Conservation (phyloP, 2,113 vertebrate species). For the Apteryx mantelli region DNA sequence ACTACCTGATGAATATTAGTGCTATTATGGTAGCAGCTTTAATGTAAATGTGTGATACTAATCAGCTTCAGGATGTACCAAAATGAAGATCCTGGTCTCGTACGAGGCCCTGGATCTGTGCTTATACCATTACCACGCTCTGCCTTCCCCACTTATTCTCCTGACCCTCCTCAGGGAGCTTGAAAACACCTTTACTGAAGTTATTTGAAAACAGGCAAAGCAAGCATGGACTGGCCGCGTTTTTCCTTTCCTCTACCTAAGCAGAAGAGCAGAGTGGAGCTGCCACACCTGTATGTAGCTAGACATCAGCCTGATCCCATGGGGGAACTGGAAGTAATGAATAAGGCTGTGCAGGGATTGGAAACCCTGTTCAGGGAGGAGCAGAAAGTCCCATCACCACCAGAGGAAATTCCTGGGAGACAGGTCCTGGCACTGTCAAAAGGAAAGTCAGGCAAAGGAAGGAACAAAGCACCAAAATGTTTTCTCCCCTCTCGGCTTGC, state of each 20-base stretch:
- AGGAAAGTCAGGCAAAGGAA: neutral
- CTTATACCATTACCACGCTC: neutral
- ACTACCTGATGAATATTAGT: neutral
- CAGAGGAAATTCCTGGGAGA: neutral
- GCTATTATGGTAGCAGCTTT: neutral
- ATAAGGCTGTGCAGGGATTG: neutral
- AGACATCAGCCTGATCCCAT: accelerated
- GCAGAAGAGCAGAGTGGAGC: accelerated
- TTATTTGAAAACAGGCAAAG: neutral
- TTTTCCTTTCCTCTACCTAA: accelerated
- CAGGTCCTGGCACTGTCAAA: neutral
- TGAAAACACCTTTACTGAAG: neutral
- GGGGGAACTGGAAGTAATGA: accelerated
- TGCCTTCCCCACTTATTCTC: neutral
- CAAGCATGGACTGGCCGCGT: accelerated
- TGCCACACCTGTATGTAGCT: neutral
- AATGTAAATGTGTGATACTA: neutral
- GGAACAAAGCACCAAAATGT: neutral
- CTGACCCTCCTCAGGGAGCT: neutral
- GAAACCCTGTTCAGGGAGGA: neutral
- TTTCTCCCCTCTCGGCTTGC: neutral
- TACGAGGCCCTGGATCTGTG: neutral
- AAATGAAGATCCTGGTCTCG: neutral
- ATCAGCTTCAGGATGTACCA: neutral
- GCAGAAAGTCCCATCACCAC: neutral